These are phyloP conservation scores for Bostrychus sinensis DNA, from an alignment of 2,113 vertebrate genomes.

Conservation along the genomic window DNA sequence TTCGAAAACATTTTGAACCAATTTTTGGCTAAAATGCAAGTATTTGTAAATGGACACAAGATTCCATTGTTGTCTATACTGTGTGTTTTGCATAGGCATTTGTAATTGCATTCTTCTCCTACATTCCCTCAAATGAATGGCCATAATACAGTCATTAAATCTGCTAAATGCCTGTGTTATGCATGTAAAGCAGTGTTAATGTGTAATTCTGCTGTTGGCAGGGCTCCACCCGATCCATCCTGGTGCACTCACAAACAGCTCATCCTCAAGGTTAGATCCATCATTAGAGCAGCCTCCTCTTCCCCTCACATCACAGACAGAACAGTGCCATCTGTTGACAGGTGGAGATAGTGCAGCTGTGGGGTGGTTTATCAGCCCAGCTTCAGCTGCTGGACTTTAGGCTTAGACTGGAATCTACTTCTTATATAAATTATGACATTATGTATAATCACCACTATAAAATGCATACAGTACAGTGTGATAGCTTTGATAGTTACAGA, in stretches of 20 bases:
- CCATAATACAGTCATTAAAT: neutral
- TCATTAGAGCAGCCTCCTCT: constrained; percentile 46
- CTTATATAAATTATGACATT: neutral
- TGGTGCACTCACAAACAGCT: constrained; percentile 5
- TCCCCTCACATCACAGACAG: constrained; percentile 67
- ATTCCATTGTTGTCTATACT: no score
- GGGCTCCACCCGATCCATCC: constrained; percentile 23
- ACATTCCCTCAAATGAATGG: neutral
- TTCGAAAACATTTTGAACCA: no score
- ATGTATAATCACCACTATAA: no score
- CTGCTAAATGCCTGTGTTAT: constrained; percentile 31
- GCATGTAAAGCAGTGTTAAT: constrained; percentile 59
- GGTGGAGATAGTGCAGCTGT: constrained; percentile 57
- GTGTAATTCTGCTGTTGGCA: constrained; percentile 27
- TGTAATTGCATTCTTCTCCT: constrained; percentile 16
- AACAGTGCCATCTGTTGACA: constrained; percentile 78
- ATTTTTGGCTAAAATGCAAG: no score
- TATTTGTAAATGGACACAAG: no score
- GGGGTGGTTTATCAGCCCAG: constrained; percentile 22
- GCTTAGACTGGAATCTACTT: neutral
- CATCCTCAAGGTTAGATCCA: constrained; percentile 61
- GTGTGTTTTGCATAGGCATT: no score
- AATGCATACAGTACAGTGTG: no score
- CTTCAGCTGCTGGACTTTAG: neutral
- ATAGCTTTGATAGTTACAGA: no score